Conservation (phyloP, 2,113 vertebrate species). For the Phrynocephalus versicolor region DNA sequence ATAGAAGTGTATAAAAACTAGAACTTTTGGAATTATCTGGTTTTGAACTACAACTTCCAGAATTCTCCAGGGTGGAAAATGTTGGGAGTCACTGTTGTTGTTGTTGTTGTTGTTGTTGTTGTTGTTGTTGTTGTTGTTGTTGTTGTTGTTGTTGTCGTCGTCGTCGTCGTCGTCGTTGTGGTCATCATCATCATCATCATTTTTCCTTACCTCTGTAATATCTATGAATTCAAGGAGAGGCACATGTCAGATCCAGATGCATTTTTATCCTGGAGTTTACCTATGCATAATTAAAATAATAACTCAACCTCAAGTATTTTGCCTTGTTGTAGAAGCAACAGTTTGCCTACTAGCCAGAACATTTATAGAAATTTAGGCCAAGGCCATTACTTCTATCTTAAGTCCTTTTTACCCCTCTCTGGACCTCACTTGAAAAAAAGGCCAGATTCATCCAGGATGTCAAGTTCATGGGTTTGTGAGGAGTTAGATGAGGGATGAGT, state of each 20-base stretch:
- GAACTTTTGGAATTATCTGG: too few relatives aligned
- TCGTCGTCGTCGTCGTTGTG: too few relatives aligned
- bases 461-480: background rate
- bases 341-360: conserved; percentile 21
- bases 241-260: background rate
- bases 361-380: background rate
- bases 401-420: conserved; percentile 16
- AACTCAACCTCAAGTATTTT: background rate
- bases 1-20: background rate
- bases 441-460: background rate
- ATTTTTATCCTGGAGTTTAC: conserved; percentile 18
- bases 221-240: background rate
- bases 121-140: too few relatives aligned
- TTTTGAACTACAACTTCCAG: too few relatives aligned
- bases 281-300: conserved; percentile 28
- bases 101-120: too few relatives aligned
- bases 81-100: too few relatives aligned
- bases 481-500: background rate
- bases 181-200: too few relatives aligned
- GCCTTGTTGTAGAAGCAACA: background rate
- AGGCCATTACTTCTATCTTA: background rate
- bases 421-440: background rate
- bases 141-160: too few relatives aligned
- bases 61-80: too few relatives aligned
- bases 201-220: too few relatives aligned